Evolutionary conservation across 2,888 invertebrate genomes (phyloP).

Genomic region (Pterobdella sp.): DNA sequence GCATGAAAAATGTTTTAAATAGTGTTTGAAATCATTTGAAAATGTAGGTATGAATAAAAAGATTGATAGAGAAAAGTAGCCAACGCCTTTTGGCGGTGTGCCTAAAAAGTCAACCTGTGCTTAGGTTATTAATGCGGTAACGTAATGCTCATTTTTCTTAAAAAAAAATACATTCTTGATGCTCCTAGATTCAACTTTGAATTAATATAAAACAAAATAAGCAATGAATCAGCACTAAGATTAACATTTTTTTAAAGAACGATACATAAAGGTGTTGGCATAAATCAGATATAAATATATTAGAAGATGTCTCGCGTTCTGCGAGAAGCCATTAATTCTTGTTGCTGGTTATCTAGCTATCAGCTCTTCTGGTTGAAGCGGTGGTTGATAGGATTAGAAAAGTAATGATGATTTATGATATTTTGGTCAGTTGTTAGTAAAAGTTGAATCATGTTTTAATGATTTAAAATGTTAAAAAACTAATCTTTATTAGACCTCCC

Average conservation of each 20-base stretch:
- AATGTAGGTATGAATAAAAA: not conserved
- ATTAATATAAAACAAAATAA: not conserved
- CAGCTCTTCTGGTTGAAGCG: not conserved
- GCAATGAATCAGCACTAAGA: not conserved
- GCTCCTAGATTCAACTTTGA: not conserved
- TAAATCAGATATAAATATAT: constrained; percentile 1
- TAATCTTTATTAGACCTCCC: too few species aligned
- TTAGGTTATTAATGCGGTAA: not conserved
- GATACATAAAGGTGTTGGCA: not conserved
- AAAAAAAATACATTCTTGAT: not conserved
- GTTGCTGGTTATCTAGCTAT: not conserved
- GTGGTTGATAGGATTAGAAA: not conserved
- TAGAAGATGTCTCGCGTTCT: not conserved
- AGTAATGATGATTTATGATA: not conserved
- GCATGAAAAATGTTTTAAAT: not conserved
- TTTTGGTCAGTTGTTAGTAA: too few species aligned
- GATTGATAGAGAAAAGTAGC: not conserved
- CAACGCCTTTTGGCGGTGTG: not conserved
- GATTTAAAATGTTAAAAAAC: too few species aligned
- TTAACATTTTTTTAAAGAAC: not conserved
- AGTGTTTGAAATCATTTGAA: not conserved
- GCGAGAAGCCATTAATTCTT: constrained; percentile 3
- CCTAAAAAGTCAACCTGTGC: not conserved
- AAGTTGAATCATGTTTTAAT: too few species aligned
- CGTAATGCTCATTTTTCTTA: not conserved